Percentiles rank a stretch among this genome's conserved stretches.
Evolutionary conservation across 2,113 vertebrate genomes (phyloP).

Genomic region (Esox niger): DNA sequence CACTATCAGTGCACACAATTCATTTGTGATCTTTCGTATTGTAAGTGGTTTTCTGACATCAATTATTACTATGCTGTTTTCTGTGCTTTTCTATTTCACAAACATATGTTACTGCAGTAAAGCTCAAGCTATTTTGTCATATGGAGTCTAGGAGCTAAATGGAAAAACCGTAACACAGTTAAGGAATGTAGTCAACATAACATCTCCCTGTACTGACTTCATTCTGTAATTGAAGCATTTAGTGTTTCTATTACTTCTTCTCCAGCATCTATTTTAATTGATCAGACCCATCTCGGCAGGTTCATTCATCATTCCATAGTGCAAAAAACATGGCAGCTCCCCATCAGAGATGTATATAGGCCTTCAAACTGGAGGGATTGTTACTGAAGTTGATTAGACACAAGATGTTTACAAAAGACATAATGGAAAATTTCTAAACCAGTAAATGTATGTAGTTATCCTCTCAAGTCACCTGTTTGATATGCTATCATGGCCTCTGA

Average conservation of each 20-base stretch:
- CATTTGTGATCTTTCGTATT: background rate
- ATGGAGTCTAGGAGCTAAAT: constrained; percentile 25
- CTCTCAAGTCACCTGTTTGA: constrained; percentile 27
- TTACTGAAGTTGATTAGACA: constrained; percentile 47
- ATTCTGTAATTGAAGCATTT: constrained; percentile 42
- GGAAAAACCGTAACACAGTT: constrained; percentile 34
- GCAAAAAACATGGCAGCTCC: constrained; percentile 51
- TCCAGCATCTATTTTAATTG: constrained; percentile 66
- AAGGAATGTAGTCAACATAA: constrained; percentile 25
- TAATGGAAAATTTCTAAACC: too few relatives aligned
- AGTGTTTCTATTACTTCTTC: constrained; percentile 48
- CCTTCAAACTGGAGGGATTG: constrained; percentile 52
- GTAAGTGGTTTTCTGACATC: background rate
- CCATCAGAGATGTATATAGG: constrained; percentile 55
- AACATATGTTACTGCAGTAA: constrained; percentile 2
- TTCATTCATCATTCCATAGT: constrained; percentile 59
- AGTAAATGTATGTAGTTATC: too few relatives aligned
- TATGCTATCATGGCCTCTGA: constrained; percentile 32
- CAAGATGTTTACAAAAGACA: too few relatives aligned
- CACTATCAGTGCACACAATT: background rate
- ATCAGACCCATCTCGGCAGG: constrained; percentile 49
- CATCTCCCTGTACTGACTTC: constrained; percentile 16
- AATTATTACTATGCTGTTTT: background rate
- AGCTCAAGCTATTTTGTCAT: constrained; percentile 22
- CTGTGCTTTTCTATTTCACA: constrained; percentile 21